These are phyloP conservation scores for Adoxophyes honmai DNA, from an alignment of 1,140 invertebrate species.

Conservation along the genomic window DNA sequence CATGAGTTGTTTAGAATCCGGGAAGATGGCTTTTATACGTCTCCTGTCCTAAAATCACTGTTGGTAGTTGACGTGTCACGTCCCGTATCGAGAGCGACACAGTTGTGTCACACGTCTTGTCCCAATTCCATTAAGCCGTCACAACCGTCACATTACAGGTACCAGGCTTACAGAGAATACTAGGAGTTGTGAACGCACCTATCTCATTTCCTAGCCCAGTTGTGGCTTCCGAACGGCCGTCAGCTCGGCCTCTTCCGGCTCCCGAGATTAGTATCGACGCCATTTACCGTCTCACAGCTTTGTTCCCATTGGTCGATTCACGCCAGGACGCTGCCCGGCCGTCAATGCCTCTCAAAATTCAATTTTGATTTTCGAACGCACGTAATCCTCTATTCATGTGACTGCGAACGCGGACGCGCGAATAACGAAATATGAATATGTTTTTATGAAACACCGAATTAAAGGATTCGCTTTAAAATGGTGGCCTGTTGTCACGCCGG, in stretches of 20 bases:
- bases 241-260: slow-evolving; percentile 64
- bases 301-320: slow-evolving; percentile 62
- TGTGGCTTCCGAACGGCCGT: slow-evolving; percentile 66
- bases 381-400: slow-evolving; percentile 18
- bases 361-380: slow-evolving; percentile 22
- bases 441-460: slow-evolving; percentile 6
- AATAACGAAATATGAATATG: slow-evolving; percentile 4
- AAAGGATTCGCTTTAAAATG: slow-evolving; percentile 12
- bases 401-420: slow-evolving; percentile 12
- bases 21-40: too few species aligned
- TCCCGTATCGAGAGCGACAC: background rate
- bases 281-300: slow-evolving; percentile 62
- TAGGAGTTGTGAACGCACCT: slow-evolving; percentile 53
- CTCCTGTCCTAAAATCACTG: too few species aligned
- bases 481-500: slow-evolving; percentile 24
- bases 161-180: slow-evolving; percentile 39
- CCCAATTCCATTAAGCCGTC: slow-evolving; percentile 58
- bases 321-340: slow-evolving; percentile 13
- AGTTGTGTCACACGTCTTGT: slow-evolving; percentile 21
- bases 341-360: slow-evolving; percentile 22
- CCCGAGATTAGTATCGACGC: slow-evolving; percentile 69
- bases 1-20: slow-evolving; percentile 1
- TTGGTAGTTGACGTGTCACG: too few species aligned
- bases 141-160: slow-evolving; percentile 29
- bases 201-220: slow-evolving; percentile 76